Percentiles rank a stretch among this genome's conserved stretches.
These are phyloP conservation scores for Burhinus oedicnemus DNA, from an alignment of 2,113 vertebrate genomes.

Conservation along the genomic window DNA sequence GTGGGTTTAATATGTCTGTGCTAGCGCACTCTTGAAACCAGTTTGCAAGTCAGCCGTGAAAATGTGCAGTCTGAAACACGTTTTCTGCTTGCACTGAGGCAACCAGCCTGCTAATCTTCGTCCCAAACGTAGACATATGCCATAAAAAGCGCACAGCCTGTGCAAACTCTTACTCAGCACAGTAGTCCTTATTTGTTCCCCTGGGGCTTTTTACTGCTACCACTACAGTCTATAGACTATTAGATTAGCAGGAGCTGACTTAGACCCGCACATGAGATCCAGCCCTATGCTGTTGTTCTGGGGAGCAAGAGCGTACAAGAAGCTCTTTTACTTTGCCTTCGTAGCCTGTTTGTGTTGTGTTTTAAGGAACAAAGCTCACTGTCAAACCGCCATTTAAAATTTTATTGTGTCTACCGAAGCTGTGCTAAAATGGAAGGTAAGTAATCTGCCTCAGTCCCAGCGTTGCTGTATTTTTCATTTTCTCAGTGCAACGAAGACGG, in stretches of 20 bases:
- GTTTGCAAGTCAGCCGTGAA: neutral
- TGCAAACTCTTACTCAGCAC: neutral
- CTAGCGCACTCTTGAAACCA: neutral
- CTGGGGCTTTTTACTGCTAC: neutral
- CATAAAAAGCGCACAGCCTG: neutral
- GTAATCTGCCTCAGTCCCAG: neutral
- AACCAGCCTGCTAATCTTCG: neutral
- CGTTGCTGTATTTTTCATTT: neutral
- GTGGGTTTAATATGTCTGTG: neutral
- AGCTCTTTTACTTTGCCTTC: neutral
- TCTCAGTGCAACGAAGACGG: neutral
- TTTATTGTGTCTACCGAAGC: neutral
- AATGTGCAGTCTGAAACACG: neutral
- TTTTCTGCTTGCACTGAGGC: slow-evolving; percentile 2
- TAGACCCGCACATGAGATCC: neutral
- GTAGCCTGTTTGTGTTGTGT: neutral
- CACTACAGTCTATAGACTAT: neutral
- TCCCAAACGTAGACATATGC: neutral
- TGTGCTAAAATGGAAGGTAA: neutral
- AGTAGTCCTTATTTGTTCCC: neutral
- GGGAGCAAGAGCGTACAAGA: neutral
- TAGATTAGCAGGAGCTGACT: neutral
- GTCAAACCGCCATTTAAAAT: neutral
- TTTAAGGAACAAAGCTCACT: neutral
- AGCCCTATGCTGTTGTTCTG: neutral